Evolutionary conservation across 2,888 invertebrate genomes (phyloP).

Genomic region (Caenorhabditis panamensis): DNA sequence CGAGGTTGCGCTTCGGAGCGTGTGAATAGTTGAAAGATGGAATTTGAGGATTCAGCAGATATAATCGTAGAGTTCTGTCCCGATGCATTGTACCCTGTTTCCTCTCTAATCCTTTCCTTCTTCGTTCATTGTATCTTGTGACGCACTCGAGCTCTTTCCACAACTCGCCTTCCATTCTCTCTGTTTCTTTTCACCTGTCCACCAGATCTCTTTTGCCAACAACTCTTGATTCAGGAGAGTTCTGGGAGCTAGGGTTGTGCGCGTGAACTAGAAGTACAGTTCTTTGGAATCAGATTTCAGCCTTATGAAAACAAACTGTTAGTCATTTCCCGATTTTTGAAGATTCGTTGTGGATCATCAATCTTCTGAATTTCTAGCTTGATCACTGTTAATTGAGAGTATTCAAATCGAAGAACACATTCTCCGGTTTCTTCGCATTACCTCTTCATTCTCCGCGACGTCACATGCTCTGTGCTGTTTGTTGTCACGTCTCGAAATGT

Average conservation of each 20-base stretch:
- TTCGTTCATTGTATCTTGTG: neutral
- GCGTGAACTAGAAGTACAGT: neutral
- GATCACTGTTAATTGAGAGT: neutral
- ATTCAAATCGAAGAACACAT: neutral
- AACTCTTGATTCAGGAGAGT: neutral
- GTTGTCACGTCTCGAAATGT: conserved; percentile 4
- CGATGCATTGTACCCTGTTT: neutral
- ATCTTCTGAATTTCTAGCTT: too few relatives aligned
- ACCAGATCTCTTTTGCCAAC: neutral
- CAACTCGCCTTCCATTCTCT: neutral
- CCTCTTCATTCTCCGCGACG: neutral
- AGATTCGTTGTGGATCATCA: too few relatives aligned
- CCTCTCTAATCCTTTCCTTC: neutral
- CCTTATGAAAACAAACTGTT: too few relatives aligned
- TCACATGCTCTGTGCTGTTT: neutral
- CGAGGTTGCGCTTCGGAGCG: too few relatives aligned
- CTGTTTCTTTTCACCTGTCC: neutral
- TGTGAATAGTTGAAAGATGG: too few relatives aligned
- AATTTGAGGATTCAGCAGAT: too few relatives aligned
- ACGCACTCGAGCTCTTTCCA: conserved; percentile 2
- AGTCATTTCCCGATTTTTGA: too few relatives aligned
- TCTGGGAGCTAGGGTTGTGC: too few relatives aligned
- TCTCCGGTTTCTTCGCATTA: neutral
- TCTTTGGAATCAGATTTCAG: neutral
- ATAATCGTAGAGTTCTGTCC: neutral